Conservation (phyloP, 2,888 invertebrate genomes). For the Drepanosiphum platanoidis region DNA sequence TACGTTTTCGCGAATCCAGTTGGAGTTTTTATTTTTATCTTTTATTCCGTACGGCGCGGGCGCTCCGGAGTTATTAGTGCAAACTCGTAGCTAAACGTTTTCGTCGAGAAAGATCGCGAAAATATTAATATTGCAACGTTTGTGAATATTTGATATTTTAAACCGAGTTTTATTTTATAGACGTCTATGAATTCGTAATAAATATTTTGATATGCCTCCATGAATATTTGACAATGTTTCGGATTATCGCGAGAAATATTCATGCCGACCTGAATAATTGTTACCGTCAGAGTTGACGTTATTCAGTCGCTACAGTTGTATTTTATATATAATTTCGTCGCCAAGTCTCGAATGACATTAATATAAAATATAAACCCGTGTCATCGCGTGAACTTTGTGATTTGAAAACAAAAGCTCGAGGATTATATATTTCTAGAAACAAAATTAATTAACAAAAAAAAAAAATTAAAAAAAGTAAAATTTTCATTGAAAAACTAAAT, state of each 20-base stretch:
- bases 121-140: not conserved
- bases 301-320: not conserved
- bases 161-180: too few species aligned
- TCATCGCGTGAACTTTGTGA: not conserved
- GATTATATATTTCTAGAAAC: not conserved
- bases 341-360: not conserved
- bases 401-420: not conserved
- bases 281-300: not conserved
- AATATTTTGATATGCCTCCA: not conserved
- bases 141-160: not conserved
- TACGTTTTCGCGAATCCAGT: too few species aligned
- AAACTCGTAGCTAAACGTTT: too few species aligned
- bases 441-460: not conserved
- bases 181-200: too few species aligned
- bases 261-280: too few species aligned
- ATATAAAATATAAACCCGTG: constrained; percentile 3
- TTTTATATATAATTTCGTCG: not conserved
- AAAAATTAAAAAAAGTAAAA: not conserved
- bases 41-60: too few species aligned
- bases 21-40: too few species aligned
- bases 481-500: not conserved
- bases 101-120: not conserved
- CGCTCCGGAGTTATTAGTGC: too few species aligned
- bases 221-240: not conserved
- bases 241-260: not conserved